phyloP scores from a whole-genome alignment of 37 sponge, comb jelly and placozoan species.

The Mnemiopsis leidyi region DNA sequence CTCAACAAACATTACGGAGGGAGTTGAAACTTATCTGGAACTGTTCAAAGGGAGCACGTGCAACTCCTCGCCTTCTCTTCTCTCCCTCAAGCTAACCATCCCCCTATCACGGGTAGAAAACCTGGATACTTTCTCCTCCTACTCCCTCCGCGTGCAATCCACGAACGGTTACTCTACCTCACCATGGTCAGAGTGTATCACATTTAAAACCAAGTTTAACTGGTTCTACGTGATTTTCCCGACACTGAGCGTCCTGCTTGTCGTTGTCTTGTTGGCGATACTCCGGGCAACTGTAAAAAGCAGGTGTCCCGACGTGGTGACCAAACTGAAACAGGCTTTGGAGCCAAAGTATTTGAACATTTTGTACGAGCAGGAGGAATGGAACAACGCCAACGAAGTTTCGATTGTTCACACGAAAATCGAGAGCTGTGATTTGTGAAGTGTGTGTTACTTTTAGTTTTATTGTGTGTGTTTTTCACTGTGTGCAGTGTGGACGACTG shows the following conservation, averaged over 20 bases:
- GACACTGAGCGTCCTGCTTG: background rate
- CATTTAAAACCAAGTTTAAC: background rate
- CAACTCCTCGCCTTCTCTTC: background rate
- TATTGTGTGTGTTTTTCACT: no score
- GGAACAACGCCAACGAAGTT: slow-evolving; percentile 42
- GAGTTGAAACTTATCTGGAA: background rate
- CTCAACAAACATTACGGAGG: background rate
- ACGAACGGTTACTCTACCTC: slow-evolving; percentile 62
- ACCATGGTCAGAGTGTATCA: slow-evolving; percentile 24
- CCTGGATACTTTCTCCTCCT: background rate
- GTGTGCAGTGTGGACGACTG: no score
- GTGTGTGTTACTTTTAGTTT: no score
- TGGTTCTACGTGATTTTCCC: background rate
- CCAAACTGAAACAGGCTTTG: slow-evolving; percentile 11
- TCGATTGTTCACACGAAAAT: slow-evolving; percentile 38
- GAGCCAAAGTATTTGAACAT: slow-evolving; percentile 55
- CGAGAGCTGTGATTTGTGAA: background rate
- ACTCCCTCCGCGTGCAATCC: background rate
- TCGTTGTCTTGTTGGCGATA: background rate
- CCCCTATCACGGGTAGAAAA: background rate
- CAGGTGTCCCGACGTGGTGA: slow-evolving; percentile 37
- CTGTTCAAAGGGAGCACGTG: background rate
- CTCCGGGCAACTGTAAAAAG: background rate
- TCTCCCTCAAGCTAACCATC: background rate
- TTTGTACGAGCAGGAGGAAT: background rate